Percentiles rank a stretch among this genome's conserved stretches.
These are phyloP conservation scores for Tragelaphus buxtoni DNA, from an alignment of 2,113 vertebrate species.

Conservation along the genomic window DNA sequence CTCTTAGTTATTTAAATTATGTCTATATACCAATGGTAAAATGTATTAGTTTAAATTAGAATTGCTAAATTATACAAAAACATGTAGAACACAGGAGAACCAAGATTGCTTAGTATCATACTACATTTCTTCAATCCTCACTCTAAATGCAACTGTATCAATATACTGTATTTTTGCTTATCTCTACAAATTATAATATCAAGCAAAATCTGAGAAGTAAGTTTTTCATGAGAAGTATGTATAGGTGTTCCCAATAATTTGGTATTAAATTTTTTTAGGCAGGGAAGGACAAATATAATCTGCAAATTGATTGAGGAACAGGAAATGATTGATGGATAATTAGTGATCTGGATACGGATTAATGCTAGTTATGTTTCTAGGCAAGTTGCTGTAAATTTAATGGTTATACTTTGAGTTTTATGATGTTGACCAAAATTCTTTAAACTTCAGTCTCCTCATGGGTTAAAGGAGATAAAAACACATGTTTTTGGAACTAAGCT, in stretches of 20 bases:
- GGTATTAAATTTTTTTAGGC: neutral
- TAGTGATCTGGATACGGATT: neutral
- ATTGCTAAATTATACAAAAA: neutral
- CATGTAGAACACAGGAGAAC: neutral
- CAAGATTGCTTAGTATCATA: neutral
- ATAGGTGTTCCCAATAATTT: neutral
- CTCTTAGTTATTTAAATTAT: neutral
- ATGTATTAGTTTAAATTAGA: neutral
- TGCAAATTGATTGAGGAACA: neutral
- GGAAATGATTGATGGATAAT: neutral
- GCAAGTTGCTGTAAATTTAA: neutral
- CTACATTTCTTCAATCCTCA: neutral
- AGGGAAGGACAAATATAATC: neutral
- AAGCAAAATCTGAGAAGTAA: neutral
- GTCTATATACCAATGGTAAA: neutral
- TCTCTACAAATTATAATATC: neutral
- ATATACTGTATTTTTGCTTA: neutral
- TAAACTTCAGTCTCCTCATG: neutral
- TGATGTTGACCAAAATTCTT: neutral
- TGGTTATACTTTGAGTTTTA: neutral
- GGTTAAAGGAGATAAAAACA: slow-evolving; percentile 14
- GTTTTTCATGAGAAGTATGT: neutral
- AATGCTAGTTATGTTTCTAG: neutral
- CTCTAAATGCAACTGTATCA: neutral
- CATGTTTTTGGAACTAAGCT: neutral